Evolutionary conservation across 1,140 invertebrate genomes (phyloP).

Genomic region (Lamellibrachia luymesi): DNA sequence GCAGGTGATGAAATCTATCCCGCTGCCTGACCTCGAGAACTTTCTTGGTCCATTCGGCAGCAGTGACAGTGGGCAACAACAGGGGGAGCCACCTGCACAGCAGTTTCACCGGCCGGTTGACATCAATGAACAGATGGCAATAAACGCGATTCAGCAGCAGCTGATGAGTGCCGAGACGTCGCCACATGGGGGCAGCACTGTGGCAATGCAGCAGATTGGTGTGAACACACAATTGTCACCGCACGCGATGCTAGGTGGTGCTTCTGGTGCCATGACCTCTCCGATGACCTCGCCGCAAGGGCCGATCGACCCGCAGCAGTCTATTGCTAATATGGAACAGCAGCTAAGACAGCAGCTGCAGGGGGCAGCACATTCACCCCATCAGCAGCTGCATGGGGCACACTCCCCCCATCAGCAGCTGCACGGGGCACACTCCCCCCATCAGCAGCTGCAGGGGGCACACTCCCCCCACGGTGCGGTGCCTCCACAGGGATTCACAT

Average conservation of each 20-base stretch:
- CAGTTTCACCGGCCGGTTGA: slow-evolving; percentile 32
- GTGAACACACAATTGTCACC: neutral
- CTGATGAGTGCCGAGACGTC: slow-evolving; percentile 68
- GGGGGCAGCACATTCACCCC: neutral
- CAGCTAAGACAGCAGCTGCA: slow-evolving; percentile 31
- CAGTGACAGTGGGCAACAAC: neutral
- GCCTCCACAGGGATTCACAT: neutral
- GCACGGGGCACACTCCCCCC: neutral
- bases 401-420: slow-evolving; percentile 21
- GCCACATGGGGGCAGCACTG: neutral
- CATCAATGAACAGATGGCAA: slow-evolving; percentile 77
- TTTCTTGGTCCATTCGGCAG: neutral
- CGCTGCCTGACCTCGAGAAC: slow-evolving; percentile 8
- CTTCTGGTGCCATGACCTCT: slow-evolving; percentile 10
- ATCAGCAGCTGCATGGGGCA: slow-evolving; percentile 10
- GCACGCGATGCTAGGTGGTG: neutral
- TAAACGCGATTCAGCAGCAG: slow-evolving; percentile 85
- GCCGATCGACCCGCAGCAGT: neutral
- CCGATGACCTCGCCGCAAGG: neutral
- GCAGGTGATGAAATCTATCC: neutral
- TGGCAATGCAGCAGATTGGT: neutral
- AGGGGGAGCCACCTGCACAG: neutral
- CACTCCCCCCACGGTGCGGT: neutral
- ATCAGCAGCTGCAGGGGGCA: neutral
- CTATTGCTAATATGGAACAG: slow-evolving; percentile 22